Percentiles rank a stretch among this genome's conserved stretches.
phyloP scores from a whole-genome alignment of 2,888 invertebrate species.

The Eumacrocentrus americanus region DNA sequence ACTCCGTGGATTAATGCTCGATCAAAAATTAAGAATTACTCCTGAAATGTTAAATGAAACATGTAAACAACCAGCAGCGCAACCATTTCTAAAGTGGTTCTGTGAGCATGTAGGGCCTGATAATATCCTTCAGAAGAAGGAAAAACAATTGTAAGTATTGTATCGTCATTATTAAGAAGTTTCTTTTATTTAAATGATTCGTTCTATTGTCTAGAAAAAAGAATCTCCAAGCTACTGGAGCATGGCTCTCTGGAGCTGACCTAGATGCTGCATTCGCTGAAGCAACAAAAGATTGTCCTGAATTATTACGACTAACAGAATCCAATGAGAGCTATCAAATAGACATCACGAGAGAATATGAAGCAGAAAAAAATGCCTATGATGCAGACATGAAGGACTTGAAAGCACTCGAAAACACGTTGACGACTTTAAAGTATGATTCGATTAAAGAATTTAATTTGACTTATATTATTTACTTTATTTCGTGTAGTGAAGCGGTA shows the following conservation, averaged over 20 bases:
- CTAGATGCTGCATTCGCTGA: constrained; percentile 47
- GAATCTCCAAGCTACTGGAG: constrained; percentile 42
- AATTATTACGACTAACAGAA: constrained; percentile 43
- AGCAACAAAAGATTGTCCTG: constrained; percentile 47
- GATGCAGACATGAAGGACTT: constrained; percentile 46
- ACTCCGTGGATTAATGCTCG: constrained; percentile 47
- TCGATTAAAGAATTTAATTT: too few relatives aligned
- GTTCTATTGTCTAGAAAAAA: constrained; percentile 38
- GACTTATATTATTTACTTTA: background rate
- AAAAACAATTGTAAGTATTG: constrained; percentile 29
- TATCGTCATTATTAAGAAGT: background rate
- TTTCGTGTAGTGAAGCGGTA: too few relatives aligned
- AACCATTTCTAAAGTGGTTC: constrained; percentile 57
- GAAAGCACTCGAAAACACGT: constrained; percentile 41
- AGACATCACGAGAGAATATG: constrained; percentile 37
- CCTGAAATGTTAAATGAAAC: constrained; percentile 46
- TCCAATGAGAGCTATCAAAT: constrained; percentile 35
- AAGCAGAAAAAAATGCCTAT: constrained; percentile 42
- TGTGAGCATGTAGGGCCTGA: constrained; percentile 45
- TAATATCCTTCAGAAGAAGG: constrained; percentile 51
- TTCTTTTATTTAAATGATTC: background rate
- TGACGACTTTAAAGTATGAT: constrained; percentile 48
- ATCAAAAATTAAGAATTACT: constrained; percentile 42
- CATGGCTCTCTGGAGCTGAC: constrained; percentile 48
- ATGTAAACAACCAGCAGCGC: constrained; percentile 45